Conservation (phyloP, 2,797 vertebrate genomes). For the Platalea minor region DNA sequence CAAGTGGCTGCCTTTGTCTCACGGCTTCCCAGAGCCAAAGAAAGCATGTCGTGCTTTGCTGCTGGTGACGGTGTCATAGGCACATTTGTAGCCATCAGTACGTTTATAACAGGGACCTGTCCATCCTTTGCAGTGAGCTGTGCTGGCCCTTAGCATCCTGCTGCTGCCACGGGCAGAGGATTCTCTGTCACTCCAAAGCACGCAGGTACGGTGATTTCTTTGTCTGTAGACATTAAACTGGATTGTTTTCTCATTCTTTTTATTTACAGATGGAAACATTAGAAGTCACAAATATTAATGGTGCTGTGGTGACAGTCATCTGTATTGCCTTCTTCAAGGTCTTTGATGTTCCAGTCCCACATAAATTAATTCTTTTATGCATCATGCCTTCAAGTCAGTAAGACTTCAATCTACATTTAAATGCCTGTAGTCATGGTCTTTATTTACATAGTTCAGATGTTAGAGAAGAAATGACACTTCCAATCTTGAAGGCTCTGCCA, state of each 20-base stretch:
- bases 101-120: not conserved
- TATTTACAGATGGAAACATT: not conserved
- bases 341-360: not conserved
- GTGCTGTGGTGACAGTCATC: not conserved
- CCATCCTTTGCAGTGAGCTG: not conserved
- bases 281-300: not conserved
- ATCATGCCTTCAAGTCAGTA: not conserved
- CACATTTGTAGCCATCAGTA: rapidly evolving
- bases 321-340: not conserved
- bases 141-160: not conserved
- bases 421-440: not conserved
- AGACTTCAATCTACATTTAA: not conserved
- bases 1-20: not conserved
- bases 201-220: rapidly evolving
- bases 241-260: not conserved
- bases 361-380: not conserved
- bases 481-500: not conserved
- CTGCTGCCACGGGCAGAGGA: rapidly evolving
- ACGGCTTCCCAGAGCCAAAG: not conserved
- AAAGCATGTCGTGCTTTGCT: not conserved
- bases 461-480: not conserved
- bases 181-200: not conserved
- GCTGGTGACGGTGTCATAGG: rapidly evolving
- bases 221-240: not conserved
- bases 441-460: not conserved